These are phyloP conservation scores for Neocrepidodera transversa DNA, from an alignment of 2,888 invertebrate genomes.

Conservation along the genomic window DNA sequence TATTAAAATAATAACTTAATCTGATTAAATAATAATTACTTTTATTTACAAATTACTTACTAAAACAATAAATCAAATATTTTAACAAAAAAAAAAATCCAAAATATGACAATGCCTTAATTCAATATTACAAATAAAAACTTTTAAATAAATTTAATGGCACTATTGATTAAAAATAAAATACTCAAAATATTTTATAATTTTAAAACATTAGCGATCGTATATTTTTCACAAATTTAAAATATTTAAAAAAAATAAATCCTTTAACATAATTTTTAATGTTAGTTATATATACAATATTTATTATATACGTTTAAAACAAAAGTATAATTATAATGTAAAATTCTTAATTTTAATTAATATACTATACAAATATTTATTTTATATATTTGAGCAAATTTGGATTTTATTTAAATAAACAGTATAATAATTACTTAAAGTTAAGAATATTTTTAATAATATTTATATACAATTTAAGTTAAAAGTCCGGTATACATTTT, in stretches of 20 bases:
- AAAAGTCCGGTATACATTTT: no score
- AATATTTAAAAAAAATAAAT: not conserved
- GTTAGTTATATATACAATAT: not conserved
- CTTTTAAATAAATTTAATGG: constrained; percentile 25
- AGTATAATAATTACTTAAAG: not conserved
- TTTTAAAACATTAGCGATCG: constrained; percentile 7
- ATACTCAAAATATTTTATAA: not conserved
- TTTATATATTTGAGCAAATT: constrained; percentile 7
- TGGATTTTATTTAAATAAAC: not conserved
- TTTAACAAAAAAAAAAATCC: constrained; percentile 4
- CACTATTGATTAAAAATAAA: constrained; percentile 15
- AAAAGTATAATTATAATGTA: not conserved
- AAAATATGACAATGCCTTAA: constrained; percentile 20
- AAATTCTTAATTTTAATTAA: not conserved
- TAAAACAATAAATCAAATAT: constrained; percentile 4
- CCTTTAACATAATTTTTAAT: not conserved
- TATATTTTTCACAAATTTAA: not conserved
- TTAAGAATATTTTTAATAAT: no score
- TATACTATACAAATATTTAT: not conserved
- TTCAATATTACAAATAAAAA: constrained; percentile 18
- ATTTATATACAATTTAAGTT: no score
- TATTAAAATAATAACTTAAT: no score
- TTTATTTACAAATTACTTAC: constrained; percentile 25
- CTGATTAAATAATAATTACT: constrained; percentile 8
- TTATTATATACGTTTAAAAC: not conserved